Conservation (phyloP, 30 jellyfish, hydroid and myxozoan species). For the Sanderia malayensis region DNA sequence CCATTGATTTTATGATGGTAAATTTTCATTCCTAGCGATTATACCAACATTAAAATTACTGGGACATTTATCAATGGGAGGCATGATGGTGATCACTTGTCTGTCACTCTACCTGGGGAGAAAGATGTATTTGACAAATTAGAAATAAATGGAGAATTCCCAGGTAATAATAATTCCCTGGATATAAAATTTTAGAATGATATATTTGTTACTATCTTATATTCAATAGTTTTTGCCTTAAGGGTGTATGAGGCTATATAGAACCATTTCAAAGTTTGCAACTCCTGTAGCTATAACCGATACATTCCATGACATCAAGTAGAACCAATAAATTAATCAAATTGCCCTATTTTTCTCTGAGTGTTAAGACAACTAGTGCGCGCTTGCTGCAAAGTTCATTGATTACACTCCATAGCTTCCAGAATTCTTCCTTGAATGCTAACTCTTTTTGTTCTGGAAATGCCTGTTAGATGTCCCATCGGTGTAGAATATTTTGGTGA, state of each 20-base stretch:
- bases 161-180: not conserved
- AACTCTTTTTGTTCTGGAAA: not conserved
- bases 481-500: not conserved
- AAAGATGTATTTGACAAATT: not conserved
- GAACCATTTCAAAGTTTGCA: not conserved
- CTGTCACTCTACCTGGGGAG: constrained; percentile 1
- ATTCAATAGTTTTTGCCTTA: not conserved
- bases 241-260: not conserved
- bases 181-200: not conserved
- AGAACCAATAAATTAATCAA: not conserved
- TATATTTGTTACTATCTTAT: not conserved
- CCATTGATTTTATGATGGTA: not conserved
- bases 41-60: not conserved
- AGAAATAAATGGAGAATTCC: not conserved
- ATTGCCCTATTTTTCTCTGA: not conserved
- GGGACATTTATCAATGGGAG: not conserved
- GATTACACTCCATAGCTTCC: not conserved
- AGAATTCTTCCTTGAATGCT: not conserved
- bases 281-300: constrained; percentile 4
- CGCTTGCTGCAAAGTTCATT: not conserved
- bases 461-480: not conserved
- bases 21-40: not conserved
- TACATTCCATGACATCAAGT: not conserved
- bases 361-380: not conserved
- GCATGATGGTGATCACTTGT: not conserved